Percentiles rank a stretch among this genome's conserved stretches.
These are phyloP conservation scores for Labeo catla DNA, from an alignment of 2,113 vertebrate species.

Conservation along the genomic window DNA sequence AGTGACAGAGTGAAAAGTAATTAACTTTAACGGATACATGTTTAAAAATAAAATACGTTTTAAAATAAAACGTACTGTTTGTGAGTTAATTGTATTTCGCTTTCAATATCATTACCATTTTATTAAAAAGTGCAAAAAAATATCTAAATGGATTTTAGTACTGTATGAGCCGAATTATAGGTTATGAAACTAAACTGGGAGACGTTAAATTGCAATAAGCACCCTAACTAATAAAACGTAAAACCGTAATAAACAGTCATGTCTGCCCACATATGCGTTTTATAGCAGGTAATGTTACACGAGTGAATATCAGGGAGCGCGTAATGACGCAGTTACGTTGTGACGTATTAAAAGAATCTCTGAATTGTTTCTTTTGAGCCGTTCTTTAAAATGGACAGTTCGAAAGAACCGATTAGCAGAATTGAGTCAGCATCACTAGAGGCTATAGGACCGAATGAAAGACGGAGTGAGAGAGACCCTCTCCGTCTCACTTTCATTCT, in stretches of 20 bases:
- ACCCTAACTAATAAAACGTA: neutral
- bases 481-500: neutral
- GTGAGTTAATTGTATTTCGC: neutral
- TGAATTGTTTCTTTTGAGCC: neutral
- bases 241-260: neutral
- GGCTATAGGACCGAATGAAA: neutral
- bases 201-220: neutral
- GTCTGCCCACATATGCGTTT: neutral
- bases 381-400: neutral
- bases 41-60: neutral
- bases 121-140: neutral
- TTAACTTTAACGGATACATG: neutral
- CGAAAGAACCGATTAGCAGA: neutral
- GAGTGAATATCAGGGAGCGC: neutral
- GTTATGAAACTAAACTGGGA: neutral
- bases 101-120: neutral
- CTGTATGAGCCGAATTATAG: neutral
- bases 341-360: neutral
- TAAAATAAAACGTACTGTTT: neutral
- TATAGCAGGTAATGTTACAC: neutral
- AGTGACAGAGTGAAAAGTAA: neutral
- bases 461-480: neutral
- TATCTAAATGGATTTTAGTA: neutral
- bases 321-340: neutral
- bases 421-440: neutral